Evolutionary conservation across 2,888 invertebrate genomes (phyloP), one percentile per base, ranked within the genome.

Genomic region (Gonocerus acuteangulatus): DNA sequence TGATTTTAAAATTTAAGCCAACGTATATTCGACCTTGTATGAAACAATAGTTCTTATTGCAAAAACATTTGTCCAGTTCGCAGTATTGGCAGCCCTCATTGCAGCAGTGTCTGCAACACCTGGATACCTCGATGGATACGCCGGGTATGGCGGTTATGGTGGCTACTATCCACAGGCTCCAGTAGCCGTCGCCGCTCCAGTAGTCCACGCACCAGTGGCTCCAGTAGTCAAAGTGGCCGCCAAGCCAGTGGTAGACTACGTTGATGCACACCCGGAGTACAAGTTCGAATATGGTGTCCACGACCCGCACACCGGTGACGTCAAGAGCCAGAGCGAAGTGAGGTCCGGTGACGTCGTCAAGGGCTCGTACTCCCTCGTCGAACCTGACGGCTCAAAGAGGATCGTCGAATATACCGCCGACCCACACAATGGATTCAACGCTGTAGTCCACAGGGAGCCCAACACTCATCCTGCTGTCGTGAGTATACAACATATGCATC

Each of bases 211-310:
- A 18, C 52, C 52, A 9, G 39, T 52, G 11, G 52, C 58, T 22
- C 47, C 47, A 11, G 48, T 59, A 51, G 42, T 44, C 36, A 32
- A 27, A n/a, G 47, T 47, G 15, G 42, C 47, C n/a, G 52, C 45
- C 51, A 51, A 61, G 47, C 27, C 44, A 15, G 61, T 61, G 9
- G 44, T 61, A n/a, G 61, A 61, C 54, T 61, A 61, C 36, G 51
- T 51, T n/a, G 61, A 61, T 21, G 39, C 61, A 44, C 61, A 61
- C 19, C 61, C 61, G 7, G 42, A 45, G 15, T 61, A 61, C 52
- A 61, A 61, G 27, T 61, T 61, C 52, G 61, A 61, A 47, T 61
- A 61, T 18, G 61, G 61, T 52, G 61, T 61, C 45, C 61, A 61
- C 19, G 61, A 61, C 27, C 52, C 52, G 11, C 61, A 61, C 47